Percentiles rank a stretch among this genome's conserved stretches.
Evolutionary conservation across 2,797 vertebrate species (phyloP).

Genomic region (Agapornis canus): DNA sequence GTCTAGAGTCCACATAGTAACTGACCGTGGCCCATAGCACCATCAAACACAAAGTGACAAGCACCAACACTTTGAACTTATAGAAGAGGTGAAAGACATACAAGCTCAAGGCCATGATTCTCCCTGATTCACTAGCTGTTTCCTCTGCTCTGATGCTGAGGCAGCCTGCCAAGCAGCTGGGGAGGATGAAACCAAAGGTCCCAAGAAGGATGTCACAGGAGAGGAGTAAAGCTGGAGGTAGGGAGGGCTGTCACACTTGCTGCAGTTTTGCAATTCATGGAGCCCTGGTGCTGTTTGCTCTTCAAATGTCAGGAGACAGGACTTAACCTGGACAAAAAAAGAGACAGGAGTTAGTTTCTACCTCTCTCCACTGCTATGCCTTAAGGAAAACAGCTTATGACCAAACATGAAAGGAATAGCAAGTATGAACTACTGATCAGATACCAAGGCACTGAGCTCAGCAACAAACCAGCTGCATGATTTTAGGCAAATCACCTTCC

Average conservation of each 20-base stretch:
- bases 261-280: background rate
- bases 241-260: background rate
- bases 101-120: conserved; percentile 78
- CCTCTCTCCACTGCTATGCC: background rate
- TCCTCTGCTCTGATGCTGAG: background rate
- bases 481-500: background rate
- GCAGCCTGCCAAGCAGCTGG: background rate
- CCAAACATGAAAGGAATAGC: background rate
- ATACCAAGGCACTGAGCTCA: background rate
- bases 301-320: background rate
- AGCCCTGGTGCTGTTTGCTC: background rate
- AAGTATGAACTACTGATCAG: background rate
- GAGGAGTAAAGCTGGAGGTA: background rate
- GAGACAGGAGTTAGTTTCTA: background rate
- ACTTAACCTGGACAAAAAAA: background rate
- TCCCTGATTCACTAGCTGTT: background rate
- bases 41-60: conserved; percentile 79
- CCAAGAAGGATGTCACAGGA: background rate
- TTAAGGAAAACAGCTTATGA: background rate
- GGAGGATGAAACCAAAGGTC: background rate
- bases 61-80: conserved; percentile 81
- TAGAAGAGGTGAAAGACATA: conserved; percentile 72
- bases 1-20: conserved; percentile 74
- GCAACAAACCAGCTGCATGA: background rate
- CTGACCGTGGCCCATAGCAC: conserved; percentile 83